phyloP scores from a whole-genome alignment of 2,797 vertebrate species.

The Clangula hyemalis region DNA sequence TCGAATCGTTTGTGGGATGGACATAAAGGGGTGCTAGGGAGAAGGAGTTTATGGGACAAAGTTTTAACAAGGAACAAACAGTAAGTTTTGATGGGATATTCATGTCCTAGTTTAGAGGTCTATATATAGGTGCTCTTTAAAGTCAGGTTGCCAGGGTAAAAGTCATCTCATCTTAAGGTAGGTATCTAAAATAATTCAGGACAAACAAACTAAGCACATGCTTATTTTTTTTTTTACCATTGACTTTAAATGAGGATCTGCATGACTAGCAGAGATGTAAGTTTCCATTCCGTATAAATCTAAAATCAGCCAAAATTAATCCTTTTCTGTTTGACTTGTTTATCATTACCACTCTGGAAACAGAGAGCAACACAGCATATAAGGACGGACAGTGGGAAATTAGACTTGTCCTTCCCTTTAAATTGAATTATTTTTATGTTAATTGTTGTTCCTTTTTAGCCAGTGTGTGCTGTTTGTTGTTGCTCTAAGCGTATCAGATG shows the following conservation, averaged over 20 bases:
- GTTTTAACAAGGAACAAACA: background rate
- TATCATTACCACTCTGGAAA: background rate
- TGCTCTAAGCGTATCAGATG: background rate
- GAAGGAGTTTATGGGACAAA: background rate
- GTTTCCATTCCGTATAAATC: background rate
- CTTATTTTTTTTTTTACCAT: background rate
- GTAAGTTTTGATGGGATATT: background rate
- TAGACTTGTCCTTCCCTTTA: background rate
- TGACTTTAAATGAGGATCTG: background rate
- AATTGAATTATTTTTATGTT: background rate
- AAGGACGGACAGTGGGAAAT: background rate
- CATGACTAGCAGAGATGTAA: background rate
- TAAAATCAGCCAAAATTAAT: background rate
- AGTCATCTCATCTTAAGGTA: background rate
- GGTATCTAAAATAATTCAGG: background rate
- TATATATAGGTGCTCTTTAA: background rate
- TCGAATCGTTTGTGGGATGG: background rate
- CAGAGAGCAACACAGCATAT: background rate
- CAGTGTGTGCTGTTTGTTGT: background rate
- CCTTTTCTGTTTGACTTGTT: background rate
- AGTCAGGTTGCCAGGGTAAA: slow-evolving; percentile 14
- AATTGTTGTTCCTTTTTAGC: background rate
- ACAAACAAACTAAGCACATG: background rate
- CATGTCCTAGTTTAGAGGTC: background rate
- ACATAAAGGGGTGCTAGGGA: background rate